phyloP scores from a whole-genome alignment of 2,797 vertebrate species.

The Buphagus erythrorhynchus region DNA sequence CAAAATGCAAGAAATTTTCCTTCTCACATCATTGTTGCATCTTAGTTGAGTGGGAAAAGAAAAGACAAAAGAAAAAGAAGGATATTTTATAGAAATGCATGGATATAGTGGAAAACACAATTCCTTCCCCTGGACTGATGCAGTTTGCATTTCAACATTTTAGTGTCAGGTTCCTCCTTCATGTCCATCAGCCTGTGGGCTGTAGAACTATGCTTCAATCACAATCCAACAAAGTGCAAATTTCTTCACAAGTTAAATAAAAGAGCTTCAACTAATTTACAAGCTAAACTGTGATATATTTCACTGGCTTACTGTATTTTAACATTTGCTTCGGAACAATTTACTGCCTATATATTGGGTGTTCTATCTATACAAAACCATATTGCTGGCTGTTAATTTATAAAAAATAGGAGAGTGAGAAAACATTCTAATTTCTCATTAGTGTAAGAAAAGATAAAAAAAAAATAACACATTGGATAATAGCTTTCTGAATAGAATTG shows the following conservation, averaged over 20 bases:
- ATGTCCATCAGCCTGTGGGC: fast-evolving
- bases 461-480: neutral
- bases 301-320: neutral
- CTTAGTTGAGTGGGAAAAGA: neutral
- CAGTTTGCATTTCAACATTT: neutral
- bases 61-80: neutral
- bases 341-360: neutral
- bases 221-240: neutral
- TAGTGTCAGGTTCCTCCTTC: neutral
- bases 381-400: constrained; percentile 17
- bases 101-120: neutral
- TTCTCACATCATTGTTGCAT: neutral
- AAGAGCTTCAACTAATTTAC: neutral
- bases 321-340: constrained; percentile 12
- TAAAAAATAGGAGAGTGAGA: neutral
- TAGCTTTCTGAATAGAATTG: neutral
- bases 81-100: neutral
- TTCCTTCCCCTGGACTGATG: neutral
- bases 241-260: neutral
- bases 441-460: constrained; percentile 6
- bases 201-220: neutral
- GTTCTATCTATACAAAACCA: constrained; percentile 18
- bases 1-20: neutral
- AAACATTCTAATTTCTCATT: constrained; percentile 25
- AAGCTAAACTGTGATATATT: neutral